Conservation (phyloP, 2,888 invertebrate genomes). For the Apotomis turbidana region DNA sequence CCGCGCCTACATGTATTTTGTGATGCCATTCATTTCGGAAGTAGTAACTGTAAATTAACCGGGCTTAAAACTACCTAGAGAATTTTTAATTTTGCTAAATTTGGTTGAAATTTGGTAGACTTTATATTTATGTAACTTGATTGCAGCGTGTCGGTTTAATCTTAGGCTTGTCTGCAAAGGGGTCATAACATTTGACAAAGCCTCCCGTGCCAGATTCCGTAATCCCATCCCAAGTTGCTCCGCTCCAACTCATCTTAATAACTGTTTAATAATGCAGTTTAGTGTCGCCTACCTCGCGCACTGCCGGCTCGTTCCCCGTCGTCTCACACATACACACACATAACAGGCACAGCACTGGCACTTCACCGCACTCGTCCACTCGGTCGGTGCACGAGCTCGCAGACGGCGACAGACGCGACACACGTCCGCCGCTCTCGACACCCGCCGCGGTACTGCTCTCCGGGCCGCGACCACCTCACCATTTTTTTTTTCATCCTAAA, state of each 20-base stretch:
- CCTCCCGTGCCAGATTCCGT: conserved; percentile 2
- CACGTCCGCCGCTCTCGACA: conserved; percentile 55
- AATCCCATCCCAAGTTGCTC: conserved; percentile 4
- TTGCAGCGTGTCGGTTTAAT: background rate
- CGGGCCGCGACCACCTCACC: conserved; percentile 37
- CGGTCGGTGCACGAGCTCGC: background rate
- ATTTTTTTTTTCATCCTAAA: conserved; percentile 30
- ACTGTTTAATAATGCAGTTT: conserved; percentile 51
- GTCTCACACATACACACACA: conserved; percentile 63
- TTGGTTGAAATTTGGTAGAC: too few relatives aligned
- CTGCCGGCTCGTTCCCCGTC: conserved; percentile 65
- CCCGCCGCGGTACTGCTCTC: conserved; percentile 65
- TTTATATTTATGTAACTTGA: too few relatives aligned
- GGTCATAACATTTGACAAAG: background rate
- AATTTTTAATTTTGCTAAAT: too few relatives aligned
- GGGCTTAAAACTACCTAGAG: too few relatives aligned
- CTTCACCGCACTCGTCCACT: conserved; percentile 24
- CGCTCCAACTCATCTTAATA: conserved; percentile 38
- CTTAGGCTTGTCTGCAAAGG: background rate
- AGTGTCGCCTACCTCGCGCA: conserved; percentile 43
- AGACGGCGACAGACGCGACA: conserved; percentile 22
- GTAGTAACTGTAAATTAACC: background rate
- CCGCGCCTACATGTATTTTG: background rate
- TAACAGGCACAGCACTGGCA: conserved; percentile 47
- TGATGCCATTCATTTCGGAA: background rate